Evolutionary conservation across 2,888 invertebrate species (phyloP).

Genomic region (Leucoma salicis): DNA sequence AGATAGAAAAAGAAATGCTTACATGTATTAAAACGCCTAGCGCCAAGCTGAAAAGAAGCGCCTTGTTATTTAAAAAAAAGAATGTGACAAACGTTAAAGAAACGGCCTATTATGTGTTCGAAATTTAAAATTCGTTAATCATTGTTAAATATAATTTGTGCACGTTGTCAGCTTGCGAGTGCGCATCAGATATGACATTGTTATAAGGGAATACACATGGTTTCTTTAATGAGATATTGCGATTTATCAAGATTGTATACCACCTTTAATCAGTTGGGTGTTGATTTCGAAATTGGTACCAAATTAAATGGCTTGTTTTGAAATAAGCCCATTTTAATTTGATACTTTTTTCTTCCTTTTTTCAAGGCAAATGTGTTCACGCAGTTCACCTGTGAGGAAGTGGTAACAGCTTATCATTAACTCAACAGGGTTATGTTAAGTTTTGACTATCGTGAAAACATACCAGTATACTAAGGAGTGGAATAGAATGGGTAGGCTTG

Average conservation of each 20-base stretch:
- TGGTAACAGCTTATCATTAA: no score
- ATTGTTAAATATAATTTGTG: slow-evolving; percentile 34
- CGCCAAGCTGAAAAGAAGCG: no score
- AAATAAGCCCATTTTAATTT: neutral
- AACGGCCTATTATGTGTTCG: slow-evolving; percentile 45
- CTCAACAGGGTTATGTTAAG: no score
- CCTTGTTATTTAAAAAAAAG: slow-evolving; percentile 16
- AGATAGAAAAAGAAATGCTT: no score
- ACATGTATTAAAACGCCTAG: no score
- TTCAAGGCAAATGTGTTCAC: no score
- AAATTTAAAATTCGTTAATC: slow-evolving; percentile 39
- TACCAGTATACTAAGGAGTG: no score
- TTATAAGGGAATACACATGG: slow-evolving; percentile 28
- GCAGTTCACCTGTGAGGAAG: no score
- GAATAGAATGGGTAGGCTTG: no score
- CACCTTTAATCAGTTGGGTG: slow-evolving; percentile 26
- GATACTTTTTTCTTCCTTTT: no score
- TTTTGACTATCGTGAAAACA: no score
- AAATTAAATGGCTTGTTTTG: neutral
- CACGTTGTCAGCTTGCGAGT: slow-evolving; percentile 58
- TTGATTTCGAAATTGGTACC: slow-evolving; percentile 21
- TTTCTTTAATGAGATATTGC: slow-evolving; percentile 30
- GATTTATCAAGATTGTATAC: slow-evolving; percentile 31
- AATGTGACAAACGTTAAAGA: slow-evolving; percentile 16
- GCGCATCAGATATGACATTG: slow-evolving; percentile 37